Conservation (phyloP, 2,113 vertebrate species). For the Mus spicilegus region DNA sequence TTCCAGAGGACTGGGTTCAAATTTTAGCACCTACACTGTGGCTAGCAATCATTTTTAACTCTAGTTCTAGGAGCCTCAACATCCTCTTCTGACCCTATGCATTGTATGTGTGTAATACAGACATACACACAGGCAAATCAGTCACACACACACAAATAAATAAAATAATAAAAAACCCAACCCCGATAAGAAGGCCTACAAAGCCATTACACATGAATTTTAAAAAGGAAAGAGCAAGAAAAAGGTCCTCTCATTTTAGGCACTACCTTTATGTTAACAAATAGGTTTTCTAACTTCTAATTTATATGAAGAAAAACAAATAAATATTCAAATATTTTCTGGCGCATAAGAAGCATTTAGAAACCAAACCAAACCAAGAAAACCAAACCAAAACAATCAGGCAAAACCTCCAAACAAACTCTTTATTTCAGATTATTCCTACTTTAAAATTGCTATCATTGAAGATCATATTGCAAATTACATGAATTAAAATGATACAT, state of each 20-base stretch:
- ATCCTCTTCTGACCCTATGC: neutral
- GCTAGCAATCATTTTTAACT: neutral
- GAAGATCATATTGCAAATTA: neutral
- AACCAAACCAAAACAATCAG: neutral
- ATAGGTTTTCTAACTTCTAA: slow-evolving; percentile 45
- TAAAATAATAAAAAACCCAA: neutral
- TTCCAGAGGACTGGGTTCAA: neutral
- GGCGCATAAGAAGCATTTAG: neutral
- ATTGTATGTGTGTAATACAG: neutral
- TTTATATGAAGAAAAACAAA: slow-evolving; percentile 31
- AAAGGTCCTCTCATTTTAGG: neutral
- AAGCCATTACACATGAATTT: neutral
- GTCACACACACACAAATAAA: neutral
- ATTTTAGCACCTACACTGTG: neutral
- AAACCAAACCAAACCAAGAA: neutral
- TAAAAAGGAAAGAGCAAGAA: neutral
- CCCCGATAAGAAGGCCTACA: neutral
- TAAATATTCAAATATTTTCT: neutral
- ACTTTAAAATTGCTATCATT: neutral
- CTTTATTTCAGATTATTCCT: slow-evolving; percentile 1
- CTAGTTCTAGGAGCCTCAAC: neutral
- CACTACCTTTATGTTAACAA: neutral
- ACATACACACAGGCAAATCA: neutral
- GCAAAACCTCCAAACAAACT: neutral
- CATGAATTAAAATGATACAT: neutral